A percentile compares a stretch with the other conserved stretches of the same genome.
Evolutionary conservation across 2,113 vertebrate genomes (phyloP).

Genomic region (Dicaeum eximium): DNA sequence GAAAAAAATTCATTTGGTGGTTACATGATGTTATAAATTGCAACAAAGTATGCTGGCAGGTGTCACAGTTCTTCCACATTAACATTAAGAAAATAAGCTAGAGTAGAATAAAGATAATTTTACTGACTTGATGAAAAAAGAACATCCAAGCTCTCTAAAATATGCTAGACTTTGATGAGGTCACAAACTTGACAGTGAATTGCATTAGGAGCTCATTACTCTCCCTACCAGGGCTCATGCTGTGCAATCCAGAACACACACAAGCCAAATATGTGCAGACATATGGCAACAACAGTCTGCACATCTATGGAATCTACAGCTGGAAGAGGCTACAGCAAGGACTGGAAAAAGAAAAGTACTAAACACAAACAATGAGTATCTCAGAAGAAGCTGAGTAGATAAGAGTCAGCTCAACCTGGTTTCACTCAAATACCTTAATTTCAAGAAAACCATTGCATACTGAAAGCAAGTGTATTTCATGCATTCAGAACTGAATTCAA

Average conservation of each 20-base stretch:
- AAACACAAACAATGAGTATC: neutral
- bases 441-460: neutral
- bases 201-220: neutral
- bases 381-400: neutral
- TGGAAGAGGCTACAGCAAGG: neutral
- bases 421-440: neutral
- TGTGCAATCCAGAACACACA: rapidly evolving
- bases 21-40: neutral
- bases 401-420: neutral
- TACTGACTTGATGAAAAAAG: neutral
- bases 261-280: neutral
- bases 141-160: neutral
- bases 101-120: neutral
- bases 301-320: neutral
- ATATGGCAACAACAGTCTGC: neutral
- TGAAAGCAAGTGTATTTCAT: neutral
- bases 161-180: neutral
- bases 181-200: neutral
- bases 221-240: neutral
- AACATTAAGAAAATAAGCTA: neutral
- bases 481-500: neutral
- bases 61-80: neutral
- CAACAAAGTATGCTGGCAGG: neutral
- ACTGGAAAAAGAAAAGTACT: neutral
- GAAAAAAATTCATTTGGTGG: neutral